Conservation (phyloP, 2,888 invertebrate species). For the Heteropelma amictum region DNA sequence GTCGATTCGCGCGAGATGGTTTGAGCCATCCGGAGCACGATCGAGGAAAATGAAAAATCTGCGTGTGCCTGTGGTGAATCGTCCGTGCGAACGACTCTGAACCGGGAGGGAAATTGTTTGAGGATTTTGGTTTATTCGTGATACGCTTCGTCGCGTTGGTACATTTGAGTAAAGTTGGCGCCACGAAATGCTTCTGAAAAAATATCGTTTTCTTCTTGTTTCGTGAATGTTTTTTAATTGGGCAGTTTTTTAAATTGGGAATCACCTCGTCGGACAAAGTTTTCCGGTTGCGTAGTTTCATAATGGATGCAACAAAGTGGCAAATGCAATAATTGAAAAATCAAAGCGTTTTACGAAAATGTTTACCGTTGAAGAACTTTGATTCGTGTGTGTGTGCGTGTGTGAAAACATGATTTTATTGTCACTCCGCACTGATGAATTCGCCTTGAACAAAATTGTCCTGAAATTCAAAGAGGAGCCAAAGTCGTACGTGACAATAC, state of each 20-base stretch:
- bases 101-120: too few relatives aligned
- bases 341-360: too few relatives aligned
- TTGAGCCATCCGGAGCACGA: constrained; percentile 4
- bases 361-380: too few relatives aligned
- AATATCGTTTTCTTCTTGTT: background rate
- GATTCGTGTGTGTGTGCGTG: background rate
- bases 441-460: background rate
- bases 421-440: constrained; percentile 21
- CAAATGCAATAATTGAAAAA: background rate
- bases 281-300: too few relatives aligned
- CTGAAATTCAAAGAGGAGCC: background rate
- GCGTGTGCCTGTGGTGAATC: background rate
- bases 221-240: too few relatives aligned
- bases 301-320: too few relatives aligned
- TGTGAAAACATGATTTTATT: background rate
- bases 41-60: background rate
- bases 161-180: too few relatives aligned
- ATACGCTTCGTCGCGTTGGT: too few relatives aligned
- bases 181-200: background rate
- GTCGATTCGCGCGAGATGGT: constrained; percentile 27
- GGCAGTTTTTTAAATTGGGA: too few relatives aligned
- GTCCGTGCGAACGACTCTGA: background rate
- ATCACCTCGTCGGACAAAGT: too few relatives aligned
- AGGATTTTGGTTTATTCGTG: too few relatives aligned
- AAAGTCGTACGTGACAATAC: background rate